These are phyloP conservation scores for Danio choprae DNA, from an alignment of 2,797 vertebrate genomes.

Conservation along the genomic window DNA sequence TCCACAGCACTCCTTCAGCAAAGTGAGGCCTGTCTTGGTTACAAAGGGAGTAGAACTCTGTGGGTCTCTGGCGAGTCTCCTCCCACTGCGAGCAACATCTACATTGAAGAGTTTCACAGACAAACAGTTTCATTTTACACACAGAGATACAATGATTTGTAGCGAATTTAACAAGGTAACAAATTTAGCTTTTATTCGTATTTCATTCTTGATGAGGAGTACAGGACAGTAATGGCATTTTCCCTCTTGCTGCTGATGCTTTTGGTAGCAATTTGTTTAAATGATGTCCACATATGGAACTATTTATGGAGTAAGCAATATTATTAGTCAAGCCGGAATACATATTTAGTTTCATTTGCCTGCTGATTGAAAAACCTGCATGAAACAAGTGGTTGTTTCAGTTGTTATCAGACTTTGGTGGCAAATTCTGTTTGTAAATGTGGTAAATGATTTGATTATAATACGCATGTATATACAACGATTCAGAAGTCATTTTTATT, in stretches of 20 bases:
- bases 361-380: no score
- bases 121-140: background rate
- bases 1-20: conserved; percentile 90
- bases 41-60: conserved; percentile 79
- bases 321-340: no score
- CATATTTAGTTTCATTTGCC: no score
- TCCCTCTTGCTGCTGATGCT: background rate
- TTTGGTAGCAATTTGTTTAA: background rate
- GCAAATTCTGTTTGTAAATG: no score
- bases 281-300: no score
- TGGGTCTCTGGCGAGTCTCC: conserved; percentile 73
- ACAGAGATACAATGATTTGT: background rate
- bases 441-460: no score
- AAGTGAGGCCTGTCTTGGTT: conserved; percentile 84
- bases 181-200: background rate
- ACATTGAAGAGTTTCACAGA: background rate
- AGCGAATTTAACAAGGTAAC: background rate
- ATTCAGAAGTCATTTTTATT: no score
- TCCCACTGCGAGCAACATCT: conserved; percentile 75
- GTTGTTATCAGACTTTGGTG: no score
- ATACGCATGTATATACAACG: no score
- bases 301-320: no score
- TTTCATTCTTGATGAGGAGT: background rate
- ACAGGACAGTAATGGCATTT: background rate
- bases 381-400: no score